phyloP scores from a whole-genome alignment of 2,888 invertebrate genomes.

The Lymantria dispar region DNA sequence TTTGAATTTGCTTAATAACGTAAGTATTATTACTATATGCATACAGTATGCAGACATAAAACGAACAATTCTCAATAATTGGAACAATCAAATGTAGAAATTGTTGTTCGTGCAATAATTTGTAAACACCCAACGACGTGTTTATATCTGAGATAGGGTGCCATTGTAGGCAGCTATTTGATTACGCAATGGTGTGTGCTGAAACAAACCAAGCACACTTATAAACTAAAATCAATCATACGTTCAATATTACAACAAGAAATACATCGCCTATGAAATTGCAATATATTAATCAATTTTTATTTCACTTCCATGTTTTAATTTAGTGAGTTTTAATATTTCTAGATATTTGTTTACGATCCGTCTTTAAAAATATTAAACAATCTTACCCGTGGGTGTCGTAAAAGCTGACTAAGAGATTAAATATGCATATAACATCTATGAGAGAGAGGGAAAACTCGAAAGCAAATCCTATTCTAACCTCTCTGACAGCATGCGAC shows the following conservation, averaged over 20 bases:
- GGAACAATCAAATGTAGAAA: conserved; percentile 63
- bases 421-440: background rate
- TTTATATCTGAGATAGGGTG: conserved; percentile 50
- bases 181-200: conserved; percentile 51
- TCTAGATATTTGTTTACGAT: conserved; percentile 3
- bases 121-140: conserved; percentile 63
- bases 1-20: no score
- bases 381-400: background rate
- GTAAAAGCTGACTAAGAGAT: no score
- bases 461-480: no score
- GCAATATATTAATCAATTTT: conserved; percentile 32
- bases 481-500: no score
- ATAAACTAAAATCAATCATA: conserved; percentile 44
- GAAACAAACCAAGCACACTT: conserved; percentile 38
- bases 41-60: background rate
- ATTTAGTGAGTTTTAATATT: conserved; percentile 10
- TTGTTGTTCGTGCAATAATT: conserved; percentile 66
- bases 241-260: conserved; percentile 8
- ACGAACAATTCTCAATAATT: conserved; percentile 51
- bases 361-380: background rate
- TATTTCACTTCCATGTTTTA: conserved; percentile 15
- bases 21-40: no score
- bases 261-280: conserved; percentile 21
- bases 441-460: no score
- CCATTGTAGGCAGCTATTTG: conserved; percentile 52